Percentiles rank a stretch among this genome's conserved stretches.
phyloP scores from a whole-genome alignment of 2,888 invertebrate genomes.

The Lithophane semibrunnea region DNA sequence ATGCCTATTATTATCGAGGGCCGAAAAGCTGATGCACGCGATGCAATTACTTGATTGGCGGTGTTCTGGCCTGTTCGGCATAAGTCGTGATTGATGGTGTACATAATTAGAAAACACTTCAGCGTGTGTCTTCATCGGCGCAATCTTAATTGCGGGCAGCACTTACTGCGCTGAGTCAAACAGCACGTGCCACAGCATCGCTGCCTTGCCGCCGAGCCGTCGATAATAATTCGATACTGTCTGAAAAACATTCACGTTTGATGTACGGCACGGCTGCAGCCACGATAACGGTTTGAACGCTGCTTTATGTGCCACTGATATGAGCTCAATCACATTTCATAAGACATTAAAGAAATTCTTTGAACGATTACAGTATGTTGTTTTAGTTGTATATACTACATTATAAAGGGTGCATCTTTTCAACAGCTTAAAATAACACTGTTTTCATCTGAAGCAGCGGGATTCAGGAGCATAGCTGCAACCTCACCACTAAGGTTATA shows the following conservation, averaged over 20 bases:
- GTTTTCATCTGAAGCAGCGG: not conserved
- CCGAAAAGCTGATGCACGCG: slow-evolving; percentile 90
- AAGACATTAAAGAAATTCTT: slow-evolving; percentile 61
- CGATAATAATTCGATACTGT: slow-evolving; percentile 73
- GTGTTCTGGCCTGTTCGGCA: slow-evolving; percentile 86
- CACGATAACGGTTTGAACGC: slow-evolving; percentile 61
- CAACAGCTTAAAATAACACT: not conserved
- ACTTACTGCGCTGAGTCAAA: slow-evolving; percentile 88
- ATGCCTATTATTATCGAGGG: slow-evolving; percentile 91
- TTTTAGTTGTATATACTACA: not conserved
- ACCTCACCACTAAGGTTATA: not conserved
- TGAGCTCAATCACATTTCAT: slow-evolving; percentile 62
- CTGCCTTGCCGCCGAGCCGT: slow-evolving; percentile 65
- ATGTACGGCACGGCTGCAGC: slow-evolving; percentile 63
- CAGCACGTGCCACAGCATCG: slow-evolving; percentile 81
- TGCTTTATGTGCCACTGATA: slow-evolving; percentile 66
- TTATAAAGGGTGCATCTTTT: slow-evolving; percentile 27
- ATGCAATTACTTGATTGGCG: slow-evolving; percentile 91
- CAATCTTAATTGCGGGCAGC: slow-evolving; percentile 89
- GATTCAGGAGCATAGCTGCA: not conserved
- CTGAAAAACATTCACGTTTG: slow-evolving; percentile 70
- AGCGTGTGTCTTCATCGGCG: slow-evolving; percentile 89
- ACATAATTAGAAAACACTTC: slow-evolving; percentile 91
- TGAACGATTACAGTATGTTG: slow-evolving; percentile 39
- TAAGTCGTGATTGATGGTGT: slow-evolving; percentile 88